Evolutionary conservation across 2,888 invertebrate species (phyloP), one percentile per base, ranked within the genome.

Genomic region (Tipula lateralis): DNA sequence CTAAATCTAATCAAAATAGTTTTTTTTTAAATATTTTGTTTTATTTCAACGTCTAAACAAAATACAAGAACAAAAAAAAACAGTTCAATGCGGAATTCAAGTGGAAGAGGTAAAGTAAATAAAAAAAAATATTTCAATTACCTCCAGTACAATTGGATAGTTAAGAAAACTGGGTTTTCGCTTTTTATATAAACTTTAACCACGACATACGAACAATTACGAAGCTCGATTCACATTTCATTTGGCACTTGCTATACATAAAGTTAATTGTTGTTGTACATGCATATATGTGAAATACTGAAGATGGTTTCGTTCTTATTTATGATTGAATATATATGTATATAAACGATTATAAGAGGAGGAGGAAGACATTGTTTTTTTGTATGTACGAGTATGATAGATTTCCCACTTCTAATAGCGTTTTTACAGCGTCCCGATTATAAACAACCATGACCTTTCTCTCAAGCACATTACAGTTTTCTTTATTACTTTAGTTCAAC

Each of bases 21-120:
- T 44, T 44, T 44, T 44, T 44, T 44, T 44, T 66, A 66, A 66
- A 66, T 66, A 66, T 66, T n/a, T n/a, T 66, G 24, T 66, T 66
- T 66, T 66, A 24, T 24, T 66, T 66, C 66, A 66, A 66, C 66
- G 12, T 24, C 66, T 66, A 83, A 16, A 16, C 12, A n/a, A 29
- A 13, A 24, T 29, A 81, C 2, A 32, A 83, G 12, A 83, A 29
- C 1, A 83, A 83, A 83, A 82, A 82, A 24, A 82, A 30, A 83
- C 29, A 83, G 16, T 32, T 83, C 32, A 30, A 30, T 29, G 39
- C 83, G 36, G 83, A 83, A 83, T 83, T 39, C 24, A 36, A 83
- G 83, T 29, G 36, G 83, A 83, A 39, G 83, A 83, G 83, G 83
- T 83, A 83, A 82, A 32, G 32, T 30, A 88, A 88, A 87, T 16